Evolutionary conservation across 2,113 vertebrate species (phyloP).

Genomic region (Esox niger): DNA sequence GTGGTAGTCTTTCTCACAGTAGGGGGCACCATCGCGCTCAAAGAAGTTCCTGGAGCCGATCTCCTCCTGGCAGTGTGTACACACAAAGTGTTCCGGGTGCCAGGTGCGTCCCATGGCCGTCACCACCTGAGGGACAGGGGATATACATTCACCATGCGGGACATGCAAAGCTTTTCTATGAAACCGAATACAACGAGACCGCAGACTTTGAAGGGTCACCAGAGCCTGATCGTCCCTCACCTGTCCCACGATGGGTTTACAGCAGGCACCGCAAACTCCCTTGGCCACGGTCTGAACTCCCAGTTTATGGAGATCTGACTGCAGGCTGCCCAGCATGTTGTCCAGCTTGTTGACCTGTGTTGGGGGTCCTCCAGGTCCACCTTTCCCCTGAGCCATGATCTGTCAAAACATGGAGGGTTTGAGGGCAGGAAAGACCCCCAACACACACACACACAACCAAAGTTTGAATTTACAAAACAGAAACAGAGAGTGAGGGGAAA

Average conservation of each 20-base stretch:
- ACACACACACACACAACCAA: background rate
- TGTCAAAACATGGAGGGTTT: constrained; percentile 50
- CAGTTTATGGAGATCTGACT: constrained; percentile 95
- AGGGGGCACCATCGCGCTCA: constrained; percentile 93
- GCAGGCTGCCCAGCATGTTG: constrained; percentile 96
- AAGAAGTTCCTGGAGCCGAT: constrained; percentile 98
- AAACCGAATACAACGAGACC: background rate
- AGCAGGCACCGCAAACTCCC: constrained; percentile 96
- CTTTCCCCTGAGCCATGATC: constrained; percentile 94
- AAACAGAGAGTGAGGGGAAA: background rate
- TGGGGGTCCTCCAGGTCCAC: constrained; percentile 72
- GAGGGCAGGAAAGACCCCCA: background rate
- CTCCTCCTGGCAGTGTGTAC: constrained; percentile 97
- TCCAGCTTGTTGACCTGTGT: constrained; percentile 96
- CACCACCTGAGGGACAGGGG: constrained; percentile 78
- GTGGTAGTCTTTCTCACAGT: constrained; percentile 97
- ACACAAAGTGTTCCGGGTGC: constrained; percentile 98
- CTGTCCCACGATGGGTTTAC: constrained; percentile 97
- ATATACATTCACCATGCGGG: background rate
- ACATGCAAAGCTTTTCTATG: too few relatives aligned
- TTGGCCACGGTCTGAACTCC: constrained; percentile 96
- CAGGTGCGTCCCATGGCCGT: constrained; percentile 98
- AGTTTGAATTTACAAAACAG: background rate
- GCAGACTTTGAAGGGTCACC: background rate
- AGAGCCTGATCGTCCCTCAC: constrained; percentile 63